Evolutionary conservation across 2,797 vertebrate genomes (phyloP).

Genomic region (Lepilemur septentrionalis): DNA sequence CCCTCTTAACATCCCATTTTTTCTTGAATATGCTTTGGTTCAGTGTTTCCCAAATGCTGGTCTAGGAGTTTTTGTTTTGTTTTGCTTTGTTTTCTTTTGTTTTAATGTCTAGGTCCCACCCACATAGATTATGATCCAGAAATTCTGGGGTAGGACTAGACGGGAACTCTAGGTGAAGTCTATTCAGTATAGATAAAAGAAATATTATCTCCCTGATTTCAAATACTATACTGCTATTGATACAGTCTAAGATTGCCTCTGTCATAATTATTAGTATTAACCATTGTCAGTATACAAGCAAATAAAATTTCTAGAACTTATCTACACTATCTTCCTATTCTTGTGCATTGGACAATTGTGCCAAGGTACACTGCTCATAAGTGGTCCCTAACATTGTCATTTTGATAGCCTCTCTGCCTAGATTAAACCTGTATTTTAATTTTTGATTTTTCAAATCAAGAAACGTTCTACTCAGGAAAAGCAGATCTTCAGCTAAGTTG

Average conservation of each 20-base stretch:
- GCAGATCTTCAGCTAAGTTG: not conserved
- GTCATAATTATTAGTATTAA: not conserved
- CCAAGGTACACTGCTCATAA: not conserved
- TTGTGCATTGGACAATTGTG: not conserved
- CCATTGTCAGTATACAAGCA: not conserved
- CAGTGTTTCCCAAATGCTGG: not conserved
- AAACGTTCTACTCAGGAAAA: not conserved
- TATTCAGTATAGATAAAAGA: not conserved
- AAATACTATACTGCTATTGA: not conserved
- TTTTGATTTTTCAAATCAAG: slow-evolving; percentile 29
- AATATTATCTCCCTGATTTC: not conserved
- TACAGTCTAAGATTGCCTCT: not conserved
- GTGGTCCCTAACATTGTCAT: not conserved
- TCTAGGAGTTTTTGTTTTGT: not conserved
- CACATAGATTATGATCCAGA: not conserved
- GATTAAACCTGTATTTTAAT: not conserved
- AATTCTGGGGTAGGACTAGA: not conserved
- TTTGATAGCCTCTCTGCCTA: not conserved
- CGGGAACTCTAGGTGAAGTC: not conserved
- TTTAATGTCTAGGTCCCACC: not conserved
- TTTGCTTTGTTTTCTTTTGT: not conserved
- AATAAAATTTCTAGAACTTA: not conserved
- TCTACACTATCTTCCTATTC: not conserved
- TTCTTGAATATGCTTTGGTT: not conserved
- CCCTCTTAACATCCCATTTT: not conserved